Percentiles rank a stretch among this genome's conserved stretches.
Conservation (phyloP, 64 coral and sea anemone species). For the Acropora tenuis region DNA sequence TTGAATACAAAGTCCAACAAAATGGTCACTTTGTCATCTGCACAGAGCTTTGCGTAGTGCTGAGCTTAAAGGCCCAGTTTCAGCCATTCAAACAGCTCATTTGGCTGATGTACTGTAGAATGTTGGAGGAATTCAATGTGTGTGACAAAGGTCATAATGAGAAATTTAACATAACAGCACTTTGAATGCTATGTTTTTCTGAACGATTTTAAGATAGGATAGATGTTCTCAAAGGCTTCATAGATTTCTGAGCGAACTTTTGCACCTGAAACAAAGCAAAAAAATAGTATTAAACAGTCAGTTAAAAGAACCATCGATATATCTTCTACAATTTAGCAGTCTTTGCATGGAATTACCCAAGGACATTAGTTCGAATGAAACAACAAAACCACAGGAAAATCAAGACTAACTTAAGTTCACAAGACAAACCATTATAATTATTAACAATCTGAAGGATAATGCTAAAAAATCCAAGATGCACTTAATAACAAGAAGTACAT, state of each 20-base stretch:
- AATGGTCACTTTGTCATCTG: background rate
- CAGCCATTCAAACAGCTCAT: background rate
- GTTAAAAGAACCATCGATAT: too few species aligned
- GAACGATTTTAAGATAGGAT: conserved; percentile 98
- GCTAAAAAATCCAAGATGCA: too few species aligned
- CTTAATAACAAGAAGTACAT: too few species aligned
- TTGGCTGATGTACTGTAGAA: background rate
- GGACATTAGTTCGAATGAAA: too few species aligned
- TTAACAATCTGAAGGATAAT: too few species aligned
- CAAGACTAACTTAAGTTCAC: too few species aligned
- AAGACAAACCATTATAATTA: too few species aligned
- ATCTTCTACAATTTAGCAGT: background rate
- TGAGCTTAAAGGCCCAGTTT: background rate
- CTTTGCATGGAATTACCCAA: too few species aligned
- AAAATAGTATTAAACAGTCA: background rate
- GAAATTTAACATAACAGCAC: background rate
- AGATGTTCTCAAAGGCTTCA: conserved; percentile 99
- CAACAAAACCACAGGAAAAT: too few species aligned
- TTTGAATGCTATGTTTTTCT: conserved; percentile 74
- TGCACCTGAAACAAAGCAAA: conserved; percentile 76
- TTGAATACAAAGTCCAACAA: background rate
- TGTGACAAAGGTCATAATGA: background rate
- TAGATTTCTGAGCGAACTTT: conserved; percentile 98
- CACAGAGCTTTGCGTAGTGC: background rate
- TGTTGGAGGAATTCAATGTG: background rate